phyloP scores from a whole-genome alignment of 2,888 invertebrate genomes.

The Neoascia interrupta region DNA sequence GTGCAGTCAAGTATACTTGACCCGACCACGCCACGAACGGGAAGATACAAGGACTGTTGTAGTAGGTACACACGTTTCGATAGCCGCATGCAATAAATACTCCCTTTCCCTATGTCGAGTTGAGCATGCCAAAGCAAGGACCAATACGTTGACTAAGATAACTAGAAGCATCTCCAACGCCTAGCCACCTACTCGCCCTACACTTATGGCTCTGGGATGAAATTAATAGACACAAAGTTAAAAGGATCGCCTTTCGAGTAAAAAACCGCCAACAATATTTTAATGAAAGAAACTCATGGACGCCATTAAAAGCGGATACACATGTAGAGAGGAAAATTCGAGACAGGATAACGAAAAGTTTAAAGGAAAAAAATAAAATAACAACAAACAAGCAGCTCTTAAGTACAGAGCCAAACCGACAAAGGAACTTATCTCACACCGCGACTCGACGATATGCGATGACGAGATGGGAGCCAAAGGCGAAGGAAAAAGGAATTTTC shows the following conservation, averaged over 20 bases:
- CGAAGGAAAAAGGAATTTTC: slow-evolving; percentile 38
- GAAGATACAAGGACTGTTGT: slow-evolving; percentile 13
- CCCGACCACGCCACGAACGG: slow-evolving; percentile 7
- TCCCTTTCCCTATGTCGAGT: background rate
- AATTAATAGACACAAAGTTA: slow-evolving; percentile 78
- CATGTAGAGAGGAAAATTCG: slow-evolving; percentile 23
- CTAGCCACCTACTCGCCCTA: slow-evolving; percentile 2
- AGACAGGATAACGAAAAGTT: slow-evolving; percentile 20
- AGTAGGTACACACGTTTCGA: slow-evolving; percentile 36
- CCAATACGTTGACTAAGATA: slow-evolving; percentile 28
- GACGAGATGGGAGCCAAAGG: background rate
- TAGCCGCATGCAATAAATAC: slow-evolving; percentile 62
- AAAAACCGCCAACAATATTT: slow-evolving; percentile 78
- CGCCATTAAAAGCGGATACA: slow-evolving; percentile 57
- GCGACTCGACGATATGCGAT: slow-evolving; percentile 20
- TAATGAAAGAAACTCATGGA: slow-evolving; percentile 67
- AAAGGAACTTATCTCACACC: slow-evolving; percentile 47
- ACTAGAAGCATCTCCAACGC: slow-evolving; percentile 29
- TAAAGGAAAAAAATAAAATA: slow-evolving; percentile 11
- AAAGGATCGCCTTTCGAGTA: slow-evolving; percentile 77
- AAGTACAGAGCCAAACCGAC: slow-evolving; percentile 58
- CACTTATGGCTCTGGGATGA: slow-evolving; percentile 62
- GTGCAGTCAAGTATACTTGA: slow-evolving; percentile 50
- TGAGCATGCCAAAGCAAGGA: slow-evolving; percentile 11
- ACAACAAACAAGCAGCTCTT: no score